These are phyloP conservation scores for Glossosoma conforme DNA, from an alignment of 1,140 invertebrate genomes.

Conservation along the genomic window DNA sequence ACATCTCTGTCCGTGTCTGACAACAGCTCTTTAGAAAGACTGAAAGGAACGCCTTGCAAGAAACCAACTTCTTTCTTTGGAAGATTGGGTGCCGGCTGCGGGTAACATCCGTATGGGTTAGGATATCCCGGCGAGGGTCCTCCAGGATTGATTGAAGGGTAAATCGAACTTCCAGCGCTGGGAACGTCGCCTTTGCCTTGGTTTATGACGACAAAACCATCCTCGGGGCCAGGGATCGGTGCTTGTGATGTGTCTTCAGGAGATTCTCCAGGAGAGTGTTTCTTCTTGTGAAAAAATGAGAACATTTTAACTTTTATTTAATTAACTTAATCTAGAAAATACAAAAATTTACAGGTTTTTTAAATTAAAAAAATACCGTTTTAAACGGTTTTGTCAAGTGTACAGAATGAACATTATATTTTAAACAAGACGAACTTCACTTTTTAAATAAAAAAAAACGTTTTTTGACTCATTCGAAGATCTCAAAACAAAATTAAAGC, in stretches of 20 bases:
- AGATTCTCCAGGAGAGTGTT: conserved; percentile 16
- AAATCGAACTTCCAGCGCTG: conserved; percentile 3
- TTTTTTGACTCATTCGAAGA: too few species aligned
- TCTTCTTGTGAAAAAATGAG: conserved; percentile 23
- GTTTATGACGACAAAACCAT: conserved; percentile 26
- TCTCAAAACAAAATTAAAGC: too few species aligned
- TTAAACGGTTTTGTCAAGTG: too few species aligned
- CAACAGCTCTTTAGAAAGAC: conserved; percentile 22
- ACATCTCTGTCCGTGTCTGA: conserved; percentile 19
- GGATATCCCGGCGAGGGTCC: conserved; percentile 4
- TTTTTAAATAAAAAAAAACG: too few species aligned
- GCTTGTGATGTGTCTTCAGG: conserved; percentile 18
- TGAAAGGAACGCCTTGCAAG: conserved; percentile 28
- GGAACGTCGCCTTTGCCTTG: not conserved
- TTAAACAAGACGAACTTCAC: too few species aligned
- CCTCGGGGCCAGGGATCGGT: conserved; percentile 19
- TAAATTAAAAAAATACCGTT: too few species aligned
- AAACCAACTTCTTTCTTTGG: conserved; percentile 24
- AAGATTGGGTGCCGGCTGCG: not conserved
- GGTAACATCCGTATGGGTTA: conserved; percentile 2
- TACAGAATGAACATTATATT: too few species aligned
- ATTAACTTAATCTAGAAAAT: too few species aligned
- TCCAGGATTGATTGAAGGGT: conserved; percentile 23
- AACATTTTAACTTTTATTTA: conserved; percentile 22
- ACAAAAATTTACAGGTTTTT: too few species aligned